Percentiles rank a stretch among this genome's conserved stretches.
phyloP scores from a whole-genome alignment of 1,140 invertebrate species.

The Scaptomyza montana region DNA sequence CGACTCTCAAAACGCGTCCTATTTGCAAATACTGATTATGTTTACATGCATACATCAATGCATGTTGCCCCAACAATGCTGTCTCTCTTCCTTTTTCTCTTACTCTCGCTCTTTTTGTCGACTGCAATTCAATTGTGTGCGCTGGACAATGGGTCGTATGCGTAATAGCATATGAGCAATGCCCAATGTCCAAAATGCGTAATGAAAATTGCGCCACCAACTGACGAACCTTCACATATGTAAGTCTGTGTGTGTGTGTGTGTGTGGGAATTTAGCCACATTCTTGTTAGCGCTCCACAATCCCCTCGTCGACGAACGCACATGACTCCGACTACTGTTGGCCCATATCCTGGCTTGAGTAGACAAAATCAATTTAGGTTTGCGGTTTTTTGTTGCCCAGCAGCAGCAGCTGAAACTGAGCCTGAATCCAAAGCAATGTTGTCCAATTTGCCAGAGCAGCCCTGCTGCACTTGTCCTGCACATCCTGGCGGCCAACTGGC shows the following conservation, averaged over 20 bases:
- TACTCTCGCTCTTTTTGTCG: neutral
- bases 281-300: neutral
- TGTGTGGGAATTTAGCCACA: neutral
- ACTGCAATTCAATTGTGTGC: conserved; percentile 66
- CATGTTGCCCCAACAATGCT: conserved; percentile 66
- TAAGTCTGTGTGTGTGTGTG: neutral
- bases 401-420: conserved; percentile 32
- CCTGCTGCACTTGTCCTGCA: conserved; percentile 41
- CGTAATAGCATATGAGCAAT: conserved; percentile 77
- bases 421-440: neutral
- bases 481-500: conserved; percentile 33
- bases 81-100: neutral
- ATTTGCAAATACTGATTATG: conserved; percentile 83
- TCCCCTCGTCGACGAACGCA: neutral
- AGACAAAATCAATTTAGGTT: conserved; percentile 82
- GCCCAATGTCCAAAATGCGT: conserved; percentile 60
- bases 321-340: conserved; percentile 8
- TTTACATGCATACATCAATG: conserved; percentile 77
- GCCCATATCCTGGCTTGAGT: conserved; percentile 60
- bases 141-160: conserved; percentile 70
- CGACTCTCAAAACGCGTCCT: conserved; percentile 30
- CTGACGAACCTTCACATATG: conserved; percentile 29
- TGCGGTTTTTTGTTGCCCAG: conserved; percentile 61
- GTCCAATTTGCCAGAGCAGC: conserved; percentile 53
- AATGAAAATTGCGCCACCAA: conserved; percentile 76